Conservation (phyloP, 1,140 invertebrate species). For the Trachelipus rathkii region DNA sequence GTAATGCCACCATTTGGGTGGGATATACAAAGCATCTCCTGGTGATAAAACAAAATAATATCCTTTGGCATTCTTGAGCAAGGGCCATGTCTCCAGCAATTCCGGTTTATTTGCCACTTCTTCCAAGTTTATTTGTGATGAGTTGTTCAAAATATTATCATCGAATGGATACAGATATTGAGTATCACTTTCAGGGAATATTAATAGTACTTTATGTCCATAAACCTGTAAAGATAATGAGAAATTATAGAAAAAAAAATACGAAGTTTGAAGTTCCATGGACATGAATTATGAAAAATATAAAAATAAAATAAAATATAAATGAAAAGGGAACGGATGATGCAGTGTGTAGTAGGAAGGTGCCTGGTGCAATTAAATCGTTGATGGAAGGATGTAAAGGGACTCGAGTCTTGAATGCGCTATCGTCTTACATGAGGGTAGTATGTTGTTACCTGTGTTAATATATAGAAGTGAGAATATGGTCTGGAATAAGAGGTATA, state of each 20-base stretch:
- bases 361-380: no score
- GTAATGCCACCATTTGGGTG: conserved; percentile 61
- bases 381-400: no score
- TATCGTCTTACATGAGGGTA: no score
- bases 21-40: conserved; percentile 61
- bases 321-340: background rate
- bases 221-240: conserved; percentile 56
- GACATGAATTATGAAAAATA: no score
- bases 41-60: conserved; percentile 54
- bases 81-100: conserved; percentile 52
- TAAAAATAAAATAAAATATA: no score
- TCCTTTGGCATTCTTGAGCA: conserved; percentile 28
- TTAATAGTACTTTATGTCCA: conserved; percentile 77
- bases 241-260: no score
- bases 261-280: no score
- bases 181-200: conserved; percentile 70
- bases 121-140: conserved; percentile 59
- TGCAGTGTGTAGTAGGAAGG: no score
- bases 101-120: conserved; percentile 55
- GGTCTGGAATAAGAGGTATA: no score
- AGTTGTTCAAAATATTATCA: conserved; percentile 71
- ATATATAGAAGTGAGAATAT: no score
- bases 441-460: no score
- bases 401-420: no score
- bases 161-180: conserved; percentile 74